Evolutionary conservation across 2,888 invertebrate species (phyloP), one percentile per base, ranked within the genome.

Genomic region (Vanessa cardui): DNA sequence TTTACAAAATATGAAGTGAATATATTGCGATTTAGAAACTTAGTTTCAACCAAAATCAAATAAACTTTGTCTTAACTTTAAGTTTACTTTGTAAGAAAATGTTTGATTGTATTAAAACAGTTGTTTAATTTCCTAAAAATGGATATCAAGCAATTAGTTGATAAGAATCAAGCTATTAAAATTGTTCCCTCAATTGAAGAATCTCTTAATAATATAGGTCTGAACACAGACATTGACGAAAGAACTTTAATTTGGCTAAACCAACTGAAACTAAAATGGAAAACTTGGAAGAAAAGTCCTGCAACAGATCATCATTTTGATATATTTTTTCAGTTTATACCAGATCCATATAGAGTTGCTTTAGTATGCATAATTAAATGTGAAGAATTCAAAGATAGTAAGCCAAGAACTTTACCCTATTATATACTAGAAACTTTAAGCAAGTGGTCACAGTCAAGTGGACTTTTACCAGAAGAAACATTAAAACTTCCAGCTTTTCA

Each of bases 401-500:
- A 95, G 84, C 90, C 89, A 45, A 95, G 94, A 82, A 90, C 94
- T 46, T 90, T 96, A 64, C 92, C 96, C 39, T 92, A 94, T 79
- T 94, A 93, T 73, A 94, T 95, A 72, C 90, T 95, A 73, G 95
- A 95, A 81, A 93, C 93, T 64, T 90, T 96, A 70, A 87, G 93
- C 71, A 92, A 90, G 72, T 94, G 94, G 86, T 90, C 93, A 50
- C 77, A 81, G 33, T 73, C 81, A 67, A 78, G 73, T 81, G 80
- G 82, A 78, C 84, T 78, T 73, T 80, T 80, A 58, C 92, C 93
- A 74, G 90, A 85, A 74, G 89, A 91, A 73, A 85, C 85, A 80
- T 88, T 96, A 44, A 96, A 96, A 86, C 84, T 95, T 78, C 95
- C 95, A 72, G 96, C 96, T 63, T 97, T 96, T 87, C 94, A 94